phyloP scores from a whole-genome alignment of 2,888 invertebrate genomes.

The Thera britannica region DNA sequence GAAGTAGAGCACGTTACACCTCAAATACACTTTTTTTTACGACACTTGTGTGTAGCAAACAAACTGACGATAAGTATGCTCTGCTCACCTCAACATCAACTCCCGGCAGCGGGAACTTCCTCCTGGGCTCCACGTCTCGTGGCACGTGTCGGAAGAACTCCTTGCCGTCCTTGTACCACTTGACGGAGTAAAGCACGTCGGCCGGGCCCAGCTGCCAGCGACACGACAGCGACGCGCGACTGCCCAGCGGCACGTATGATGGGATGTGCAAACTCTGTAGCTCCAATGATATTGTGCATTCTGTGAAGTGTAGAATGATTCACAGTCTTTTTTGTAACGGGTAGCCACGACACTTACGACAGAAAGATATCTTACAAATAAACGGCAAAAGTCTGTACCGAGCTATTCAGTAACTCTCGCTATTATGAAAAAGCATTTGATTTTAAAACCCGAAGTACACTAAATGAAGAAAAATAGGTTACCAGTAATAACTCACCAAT shows the following conservation, averaged over 20 bases:
- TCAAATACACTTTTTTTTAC: no score
- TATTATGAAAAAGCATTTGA: no score
- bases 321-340: no score
- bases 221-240: constrained; percentile 90
- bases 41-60: no score
- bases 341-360: no score
- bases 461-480: neutral
- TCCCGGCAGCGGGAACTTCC: constrained; percentile 91
- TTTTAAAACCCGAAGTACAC: no score
- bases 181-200: constrained; percentile 93
- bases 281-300: constrained; percentile 73
- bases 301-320: constrained; percentile 2
- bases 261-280: constrained; percentile 92
- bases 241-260: constrained; percentile 91
- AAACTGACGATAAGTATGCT: neutral
- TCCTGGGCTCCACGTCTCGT: constrained; percentile 91
- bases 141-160: constrained; percentile 95
- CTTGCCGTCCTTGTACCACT: constrained; percentile 96
- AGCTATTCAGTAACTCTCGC: no score
- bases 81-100: constrained; percentile 90
- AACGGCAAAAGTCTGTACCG: no score
- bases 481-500: constrained; percentile 23
- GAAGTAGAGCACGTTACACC: no score
- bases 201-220: constrained; percentile 91
- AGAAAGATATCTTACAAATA: no score